Evolutionary conservation across 1,140 invertebrate species (phyloP), one percentile per base, ranked within the genome.

Genomic region (Bombus confusus): DNA sequence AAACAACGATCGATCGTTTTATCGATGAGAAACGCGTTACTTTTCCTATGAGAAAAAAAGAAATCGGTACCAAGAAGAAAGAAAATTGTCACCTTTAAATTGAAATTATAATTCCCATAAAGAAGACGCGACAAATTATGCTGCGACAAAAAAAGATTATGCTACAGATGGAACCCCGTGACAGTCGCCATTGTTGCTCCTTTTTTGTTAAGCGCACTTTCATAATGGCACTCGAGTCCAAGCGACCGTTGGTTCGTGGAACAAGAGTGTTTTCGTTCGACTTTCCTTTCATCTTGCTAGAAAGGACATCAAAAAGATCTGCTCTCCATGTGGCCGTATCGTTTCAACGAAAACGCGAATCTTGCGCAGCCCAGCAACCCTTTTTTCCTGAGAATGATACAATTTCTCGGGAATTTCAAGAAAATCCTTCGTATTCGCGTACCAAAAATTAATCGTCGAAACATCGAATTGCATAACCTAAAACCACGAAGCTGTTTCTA

Each of bases 161-260:
- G 8, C 12, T 28, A 59, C 25, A 37, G 52, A n/a, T 59, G 52
- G 5, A n/a, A 3, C 52, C 9, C 37, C 28, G 31, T 57, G 5
- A 13, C 5, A 31, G 22, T 5, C 31, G 41, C 31, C 3, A 59
- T 76, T 76, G 57, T 59, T 59, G 52, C 34, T 59, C 22, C 74
- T 76, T 52, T 52, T 52, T 76, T 34, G 52, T 76, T 76, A 76
- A 76, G 59, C 47, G 41, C 47, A 59, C 34, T 76, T 34, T 52
- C 34, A 39, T 39, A 59, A 76, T 76, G 52, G 13, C 10, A 37
- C 74, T 76, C 74, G 34, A 76, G 34, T 18, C 52, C 34, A 59
- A 37, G 52, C n/a, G 13, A 3, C 13, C 8, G 15, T 10, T 3
- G 15, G 34, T 76, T 47, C 15, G 47, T 22, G 25, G 6, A 25